Percentiles rank a stretch among this genome's conserved stretches.
Conservation (phyloP, 2,888 invertebrate genomes). For the Cerastis rubricosa region DNA sequence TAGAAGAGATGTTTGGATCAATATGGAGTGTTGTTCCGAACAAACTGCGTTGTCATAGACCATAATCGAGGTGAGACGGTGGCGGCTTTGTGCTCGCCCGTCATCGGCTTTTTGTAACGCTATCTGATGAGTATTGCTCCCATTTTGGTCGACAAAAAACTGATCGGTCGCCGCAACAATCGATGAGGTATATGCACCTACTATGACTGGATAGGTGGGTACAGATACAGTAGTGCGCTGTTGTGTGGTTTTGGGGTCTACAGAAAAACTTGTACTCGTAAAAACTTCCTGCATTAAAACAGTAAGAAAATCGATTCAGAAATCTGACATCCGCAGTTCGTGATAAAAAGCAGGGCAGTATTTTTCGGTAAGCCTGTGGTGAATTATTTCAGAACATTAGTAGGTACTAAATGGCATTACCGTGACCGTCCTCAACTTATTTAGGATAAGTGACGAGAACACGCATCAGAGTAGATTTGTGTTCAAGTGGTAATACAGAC, state of each 20-base stretch:
- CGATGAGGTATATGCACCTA: slow-evolving; percentile 67
- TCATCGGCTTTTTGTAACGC: slow-evolving; percentile 88
- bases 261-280: slow-evolving; percentile 53
- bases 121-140: slow-evolving; percentile 90
- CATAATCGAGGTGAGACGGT: slow-evolving; percentile 89
- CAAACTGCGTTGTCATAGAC: slow-evolving; percentile 90
- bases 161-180: slow-evolving; percentile 72
- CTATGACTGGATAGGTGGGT: slow-evolving; percentile 40
- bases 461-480: too few relatives aligned
- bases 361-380: neutral
- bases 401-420: neutral
- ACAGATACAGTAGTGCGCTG: slow-evolving; percentile 62
- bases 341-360: slow-evolving; percentile 22
- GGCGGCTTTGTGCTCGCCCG: slow-evolving; percentile 87
- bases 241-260: slow-evolving; percentile 43
- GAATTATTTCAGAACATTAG: neutral
- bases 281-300: slow-evolving; percentile 53
- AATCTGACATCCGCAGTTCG: slow-evolving; percentile 29
- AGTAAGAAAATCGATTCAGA: slow-evolving; percentile 47
- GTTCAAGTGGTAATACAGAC: neutral
- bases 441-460: neutral
- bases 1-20: slow-evolving; percentile 89
- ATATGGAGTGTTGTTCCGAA: slow-evolving; percentile 88
- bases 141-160: slow-evolving; percentile 87
- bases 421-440: neutral